Conservation (phyloP, 92 coral and sea anemone species). For the Bergia sp. region DNA sequence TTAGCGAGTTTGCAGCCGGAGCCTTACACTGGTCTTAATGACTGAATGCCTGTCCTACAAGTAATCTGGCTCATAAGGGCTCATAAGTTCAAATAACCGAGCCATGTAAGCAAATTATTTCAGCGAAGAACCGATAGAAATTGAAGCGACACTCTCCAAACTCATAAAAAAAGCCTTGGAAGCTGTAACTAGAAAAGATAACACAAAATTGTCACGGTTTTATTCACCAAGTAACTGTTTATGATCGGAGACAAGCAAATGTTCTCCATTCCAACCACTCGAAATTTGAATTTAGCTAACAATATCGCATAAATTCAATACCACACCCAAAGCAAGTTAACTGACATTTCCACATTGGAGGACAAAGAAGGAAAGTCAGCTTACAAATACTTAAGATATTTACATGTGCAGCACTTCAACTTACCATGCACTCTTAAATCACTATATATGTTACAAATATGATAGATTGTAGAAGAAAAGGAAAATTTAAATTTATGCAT, state of each 20-base stretch:
- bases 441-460: no score
- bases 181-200: background rate
- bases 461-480: background rate
- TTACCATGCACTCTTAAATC: no score
- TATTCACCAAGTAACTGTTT: background rate
- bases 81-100: background rate
- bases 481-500: no score
- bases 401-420: no score
- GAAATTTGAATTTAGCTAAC: background rate
- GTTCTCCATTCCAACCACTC: background rate
- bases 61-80: background rate
- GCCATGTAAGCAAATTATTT: background rate
- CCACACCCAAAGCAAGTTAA: background rate
- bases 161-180: background rate
- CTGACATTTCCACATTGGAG: no score
- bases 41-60: background rate
- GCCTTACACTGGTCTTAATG: background rate
- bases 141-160: background rate
- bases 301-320: background rate
- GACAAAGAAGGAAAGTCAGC: background rate
- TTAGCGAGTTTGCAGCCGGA: background rate
- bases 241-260: background rate
- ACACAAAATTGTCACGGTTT: background rate
- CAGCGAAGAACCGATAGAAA: background rate
- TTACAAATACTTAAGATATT: background rate